Percentiles rank a stretch among this genome's conserved stretches.
Conservation (phyloP, 2,888 invertebrate species). For the Nemapogon koenigi region DNA sequence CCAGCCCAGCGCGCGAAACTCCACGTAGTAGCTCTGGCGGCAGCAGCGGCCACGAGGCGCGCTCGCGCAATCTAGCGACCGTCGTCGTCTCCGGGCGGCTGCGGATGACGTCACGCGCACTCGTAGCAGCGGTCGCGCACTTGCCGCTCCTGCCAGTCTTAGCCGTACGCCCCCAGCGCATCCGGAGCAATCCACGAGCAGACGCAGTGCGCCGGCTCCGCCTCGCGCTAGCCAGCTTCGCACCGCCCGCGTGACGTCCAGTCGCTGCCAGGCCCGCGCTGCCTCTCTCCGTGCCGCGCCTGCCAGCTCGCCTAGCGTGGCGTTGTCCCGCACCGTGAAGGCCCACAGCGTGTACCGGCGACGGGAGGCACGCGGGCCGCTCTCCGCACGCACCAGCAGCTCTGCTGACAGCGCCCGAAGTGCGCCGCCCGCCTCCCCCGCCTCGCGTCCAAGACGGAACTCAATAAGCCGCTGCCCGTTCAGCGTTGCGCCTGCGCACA, state of each 20-base stretch:
- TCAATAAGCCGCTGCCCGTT: conserved; percentile 87
- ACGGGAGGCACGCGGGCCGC: conserved; percentile 31
- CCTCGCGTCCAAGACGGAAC: conserved; percentile 76
- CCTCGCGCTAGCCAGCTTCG: conserved; percentile 69
- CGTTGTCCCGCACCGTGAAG: conserved; percentile 71
- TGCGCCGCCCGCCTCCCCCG: conserved; percentile 58
- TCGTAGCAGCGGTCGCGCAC: conserved; percentile 83
- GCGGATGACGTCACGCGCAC: conserved; percentile 76
- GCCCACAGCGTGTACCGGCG: conserved; percentile 73
- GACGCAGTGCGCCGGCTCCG: conserved; percentile 67
- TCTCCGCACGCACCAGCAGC: conserved; percentile 71
- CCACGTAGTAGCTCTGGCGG: conserved; percentile 90
- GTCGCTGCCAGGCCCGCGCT: conserved; percentile 83
- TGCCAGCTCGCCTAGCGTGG: conserved; percentile 58
- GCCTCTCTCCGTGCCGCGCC: conserved; percentile 62
- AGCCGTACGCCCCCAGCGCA: conserved; percentile 78
- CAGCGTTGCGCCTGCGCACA: conserved; percentile 74
- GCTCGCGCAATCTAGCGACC: conserved; percentile 84
- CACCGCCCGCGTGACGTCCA: conserved; percentile 82
- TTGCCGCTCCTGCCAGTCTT: conserved; percentile 59
- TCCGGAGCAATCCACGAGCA: conserved; percentile 86
- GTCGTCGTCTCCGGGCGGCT: conserved; percentile 74
- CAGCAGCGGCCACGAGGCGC: conserved; percentile 69
- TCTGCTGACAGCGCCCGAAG: conserved; percentile 79
- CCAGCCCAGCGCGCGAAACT: conserved; percentile 91